phyloP scores from a whole-genome alignment of 2,888 invertebrate species.

The Cristatella mucedo region DNA sequence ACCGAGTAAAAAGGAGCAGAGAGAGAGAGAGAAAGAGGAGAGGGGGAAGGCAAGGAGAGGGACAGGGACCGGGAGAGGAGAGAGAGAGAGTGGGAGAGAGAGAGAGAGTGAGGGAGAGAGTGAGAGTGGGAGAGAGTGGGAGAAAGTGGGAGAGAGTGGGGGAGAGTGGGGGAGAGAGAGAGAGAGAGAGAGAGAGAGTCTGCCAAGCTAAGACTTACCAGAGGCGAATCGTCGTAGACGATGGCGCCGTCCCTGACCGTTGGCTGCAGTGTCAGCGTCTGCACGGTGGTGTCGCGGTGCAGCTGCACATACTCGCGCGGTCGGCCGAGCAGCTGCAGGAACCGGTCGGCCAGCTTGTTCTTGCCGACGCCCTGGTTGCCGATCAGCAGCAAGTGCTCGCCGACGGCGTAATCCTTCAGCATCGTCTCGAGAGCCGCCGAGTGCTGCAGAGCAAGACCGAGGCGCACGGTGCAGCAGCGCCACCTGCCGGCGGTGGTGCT shows the following conservation, averaged over 20 bases:
- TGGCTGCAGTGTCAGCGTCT: slow-evolving; percentile 75
- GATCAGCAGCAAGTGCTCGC: slow-evolving; percentile 78
- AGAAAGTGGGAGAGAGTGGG: too few species aligned
- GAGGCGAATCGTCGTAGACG: slow-evolving; percentile 77
- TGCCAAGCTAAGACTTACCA: slow-evolving; percentile 45
- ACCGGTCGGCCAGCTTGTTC: slow-evolving; percentile 81
- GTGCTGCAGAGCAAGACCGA: slow-evolving; percentile 52
- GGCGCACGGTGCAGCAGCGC: too few species aligned
- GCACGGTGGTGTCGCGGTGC: slow-evolving; percentile 84
- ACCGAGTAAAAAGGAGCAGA: too few species aligned
- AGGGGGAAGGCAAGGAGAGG: too few species aligned
- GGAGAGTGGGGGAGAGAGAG: too few species aligned
- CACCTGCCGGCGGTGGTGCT: too few species aligned
- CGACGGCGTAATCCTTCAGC: slow-evolving; percentile 71
- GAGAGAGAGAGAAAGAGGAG: too few species aligned
- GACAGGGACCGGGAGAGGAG: too few species aligned
- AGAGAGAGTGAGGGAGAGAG: too few species aligned
- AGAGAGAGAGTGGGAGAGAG: too few species aligned
- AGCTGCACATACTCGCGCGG: slow-evolving; percentile 88
- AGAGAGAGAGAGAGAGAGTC: too few species aligned
- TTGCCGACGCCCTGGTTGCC: slow-evolving; percentile 91
- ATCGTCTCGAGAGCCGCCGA: slow-evolving; percentile 65
- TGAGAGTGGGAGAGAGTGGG: too few species aligned
- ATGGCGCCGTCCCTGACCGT: slow-evolving; percentile 74
- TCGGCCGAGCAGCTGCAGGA: slow-evolving; percentile 67